A percentile compares a stretch with the other conserved stretches of the same genome.
These are phyloP conservation scores for Loriculus beryllinus DNA, from an alignment of 2,797 vertebrate species.

Conservation along the genomic window DNA sequence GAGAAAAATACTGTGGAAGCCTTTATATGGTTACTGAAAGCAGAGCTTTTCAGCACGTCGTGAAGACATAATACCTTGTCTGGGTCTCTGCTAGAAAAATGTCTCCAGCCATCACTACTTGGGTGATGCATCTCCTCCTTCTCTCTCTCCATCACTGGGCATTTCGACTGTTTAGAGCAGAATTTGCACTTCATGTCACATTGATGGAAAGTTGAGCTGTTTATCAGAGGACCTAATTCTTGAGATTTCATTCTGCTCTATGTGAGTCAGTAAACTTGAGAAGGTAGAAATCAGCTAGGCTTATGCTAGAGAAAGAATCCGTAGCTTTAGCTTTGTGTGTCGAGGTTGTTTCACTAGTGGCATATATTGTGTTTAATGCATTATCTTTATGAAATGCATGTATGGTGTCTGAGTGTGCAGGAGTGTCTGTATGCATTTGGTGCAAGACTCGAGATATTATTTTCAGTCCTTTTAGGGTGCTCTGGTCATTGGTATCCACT, in stretches of 20 bases:
- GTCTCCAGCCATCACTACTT: neutral
- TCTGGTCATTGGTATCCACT: neutral
- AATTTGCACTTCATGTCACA: neutral
- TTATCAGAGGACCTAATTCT: conserved; percentile 29
- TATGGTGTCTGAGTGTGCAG: neutral
- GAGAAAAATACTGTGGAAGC: neutral
- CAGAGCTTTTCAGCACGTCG: neutral
- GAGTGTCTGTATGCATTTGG: neutral
- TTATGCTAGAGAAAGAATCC: neutral
- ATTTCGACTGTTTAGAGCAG: neutral
- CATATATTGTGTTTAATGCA: neutral
- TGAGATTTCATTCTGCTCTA: neutral
- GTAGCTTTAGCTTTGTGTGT: neutral
- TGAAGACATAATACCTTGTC: neutral
- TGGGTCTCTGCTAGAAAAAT: neutral
- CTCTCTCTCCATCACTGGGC: neutral
- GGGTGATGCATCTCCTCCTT: neutral
- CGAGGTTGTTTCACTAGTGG: neutral
- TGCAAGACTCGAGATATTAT: neutral
- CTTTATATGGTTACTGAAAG: neutral
- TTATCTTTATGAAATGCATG: neutral
- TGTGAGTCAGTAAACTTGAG: neutral
- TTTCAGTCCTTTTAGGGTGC: neutral
- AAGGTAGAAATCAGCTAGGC: neutral
- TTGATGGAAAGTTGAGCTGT: conserved; percentile 19